Base-by-base conservation (phyloP, 2,888 invertebrate genomes). In the Drosophila paranaensis region DNA sequence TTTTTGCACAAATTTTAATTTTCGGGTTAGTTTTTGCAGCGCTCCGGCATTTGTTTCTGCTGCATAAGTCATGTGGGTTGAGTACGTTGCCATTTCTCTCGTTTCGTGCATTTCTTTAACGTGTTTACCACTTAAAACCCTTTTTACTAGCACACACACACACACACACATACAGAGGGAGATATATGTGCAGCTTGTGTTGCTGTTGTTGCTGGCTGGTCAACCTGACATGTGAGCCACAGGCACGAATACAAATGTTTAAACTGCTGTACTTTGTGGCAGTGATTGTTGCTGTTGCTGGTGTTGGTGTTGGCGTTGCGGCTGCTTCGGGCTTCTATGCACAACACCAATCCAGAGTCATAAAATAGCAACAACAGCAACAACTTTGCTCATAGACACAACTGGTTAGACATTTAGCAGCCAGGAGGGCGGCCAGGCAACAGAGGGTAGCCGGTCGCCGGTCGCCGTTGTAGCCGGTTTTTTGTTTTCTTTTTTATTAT, bases 231-330 rank as follows among this genome's bases (percentile, higher is more conserved):
- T 84, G 76, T 84, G 71, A 86, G 75, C 87, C 81, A 69, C 75
- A 76, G 73, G 78, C 81, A 82, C 84, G 76, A 82, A 87, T 83
- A 75, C 78, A 82, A 86, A 83, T 86, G 86, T 83, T 86, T 74
- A 71, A 85, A 74, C 79, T 79, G 81, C 68, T 79, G 72, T 69
- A 74, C 76, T 75, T 77, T 79, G 77, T 70, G 74, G 74, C 71
- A 71, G 61, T 78, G 61, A 63, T 75, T 80, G 62, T 73, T 76
- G 74, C 37, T 53, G 51, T 53, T 53, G 62, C 69, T 76, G 60
- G 30, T 75, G 58, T 45, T 70, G 60, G 40, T 76, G 60, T 48
- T 70, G 48, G 33, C 67, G 68, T 45, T 81, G 75, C 42, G 71
- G 68, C 63, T 61, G 72, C 79, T 75, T 79, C 86, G 64, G 77